A percentile compares a stretch with the other conserved stretches of the same genome.
phyloP scores from a whole-genome alignment of 2,113 vertebrate genomes.

The Prolemur simus region DNA sequence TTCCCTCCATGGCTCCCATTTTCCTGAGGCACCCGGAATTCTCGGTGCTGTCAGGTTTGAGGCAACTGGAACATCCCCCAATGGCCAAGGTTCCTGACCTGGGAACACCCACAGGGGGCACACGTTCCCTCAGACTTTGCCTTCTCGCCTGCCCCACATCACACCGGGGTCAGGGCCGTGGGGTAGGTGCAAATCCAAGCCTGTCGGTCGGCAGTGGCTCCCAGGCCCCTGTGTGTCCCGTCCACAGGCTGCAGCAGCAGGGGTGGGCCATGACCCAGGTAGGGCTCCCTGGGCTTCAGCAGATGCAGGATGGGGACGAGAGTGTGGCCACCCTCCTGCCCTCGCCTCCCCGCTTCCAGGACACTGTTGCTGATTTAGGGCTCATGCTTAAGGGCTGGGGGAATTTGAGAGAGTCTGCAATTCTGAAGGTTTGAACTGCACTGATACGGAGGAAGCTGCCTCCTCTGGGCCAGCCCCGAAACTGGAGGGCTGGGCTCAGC shows the following conservation, averaged over 20 bases:
- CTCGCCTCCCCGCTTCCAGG: background rate
- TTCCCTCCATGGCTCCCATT: background rate
- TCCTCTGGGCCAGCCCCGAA: background rate
- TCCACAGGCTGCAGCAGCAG: background rate
- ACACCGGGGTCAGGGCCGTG: background rate
- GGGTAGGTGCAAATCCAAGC: background rate
- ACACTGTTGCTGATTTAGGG: rapidly evolving
- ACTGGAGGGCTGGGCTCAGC: rapidly evolving
- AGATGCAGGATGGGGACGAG: background rate
- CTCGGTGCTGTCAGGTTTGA: background rate
- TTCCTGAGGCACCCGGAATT: background rate
- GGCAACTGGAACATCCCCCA: background rate
- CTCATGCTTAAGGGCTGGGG: background rate
- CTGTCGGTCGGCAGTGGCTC: no score
- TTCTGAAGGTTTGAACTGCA: background rate
- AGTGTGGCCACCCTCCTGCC: background rate
- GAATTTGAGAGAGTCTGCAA: background rate
- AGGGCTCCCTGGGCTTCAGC: background rate
- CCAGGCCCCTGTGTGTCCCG: background rate
- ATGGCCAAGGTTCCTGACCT: background rate
- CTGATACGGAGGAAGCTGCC: rapidly evolving
- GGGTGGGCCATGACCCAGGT: no score
- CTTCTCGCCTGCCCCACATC: background rate
- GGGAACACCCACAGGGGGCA: rapidly evolving
- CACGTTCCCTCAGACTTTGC: background rate